These are phyloP conservation scores for Agriopis aurantiaria DNA, from an alignment of 2,888 invertebrate genomes.

Conservation along the genomic window DNA sequence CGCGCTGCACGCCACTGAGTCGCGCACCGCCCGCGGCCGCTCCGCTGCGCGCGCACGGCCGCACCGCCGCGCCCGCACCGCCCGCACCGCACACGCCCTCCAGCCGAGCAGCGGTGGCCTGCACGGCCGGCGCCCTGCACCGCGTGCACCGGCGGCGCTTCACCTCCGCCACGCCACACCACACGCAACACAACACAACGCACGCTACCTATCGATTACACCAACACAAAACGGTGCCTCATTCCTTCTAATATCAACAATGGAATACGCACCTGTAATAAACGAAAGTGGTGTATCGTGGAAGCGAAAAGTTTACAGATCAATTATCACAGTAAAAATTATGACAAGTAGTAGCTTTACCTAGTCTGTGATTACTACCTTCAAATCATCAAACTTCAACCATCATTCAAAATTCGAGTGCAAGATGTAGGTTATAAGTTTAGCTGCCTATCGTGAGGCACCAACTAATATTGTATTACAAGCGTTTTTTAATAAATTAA, in stretches of 20 bases:
- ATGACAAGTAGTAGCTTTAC: neutral
- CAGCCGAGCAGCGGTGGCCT: conserved; percentile 18
- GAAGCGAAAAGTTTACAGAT: neutral
- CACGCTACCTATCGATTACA: conserved; percentile 20
- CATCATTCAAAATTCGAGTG: neutral
- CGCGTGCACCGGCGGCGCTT: conserved; percentile 37
- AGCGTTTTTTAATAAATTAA: neutral
- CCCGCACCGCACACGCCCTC: conserved; percentile 14
- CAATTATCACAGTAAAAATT: neutral
- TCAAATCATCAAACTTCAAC: no score
- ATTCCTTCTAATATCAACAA: conserved; percentile 14
- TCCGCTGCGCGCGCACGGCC: conserved; percentile 59
- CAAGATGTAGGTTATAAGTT: neutral
- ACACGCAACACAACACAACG: conserved; percentile 61
- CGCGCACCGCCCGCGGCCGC: conserved; percentile 71
- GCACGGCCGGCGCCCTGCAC: conserved; percentile 33
- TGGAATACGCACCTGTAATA: conserved; percentile 12
- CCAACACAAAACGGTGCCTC: conserved; percentile 1
- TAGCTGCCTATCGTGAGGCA: neutral
- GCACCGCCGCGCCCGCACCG: conserved; percentile 27
- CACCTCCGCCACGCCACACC: conserved; percentile 50
- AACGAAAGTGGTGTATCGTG: conserved; percentile 1
- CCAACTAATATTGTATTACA: neutral
- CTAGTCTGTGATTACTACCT: no score
- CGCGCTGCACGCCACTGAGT: conserved; percentile 84